Conservation (phyloP, 1,140 invertebrate species). For the Sycophila sp. region DNA sequence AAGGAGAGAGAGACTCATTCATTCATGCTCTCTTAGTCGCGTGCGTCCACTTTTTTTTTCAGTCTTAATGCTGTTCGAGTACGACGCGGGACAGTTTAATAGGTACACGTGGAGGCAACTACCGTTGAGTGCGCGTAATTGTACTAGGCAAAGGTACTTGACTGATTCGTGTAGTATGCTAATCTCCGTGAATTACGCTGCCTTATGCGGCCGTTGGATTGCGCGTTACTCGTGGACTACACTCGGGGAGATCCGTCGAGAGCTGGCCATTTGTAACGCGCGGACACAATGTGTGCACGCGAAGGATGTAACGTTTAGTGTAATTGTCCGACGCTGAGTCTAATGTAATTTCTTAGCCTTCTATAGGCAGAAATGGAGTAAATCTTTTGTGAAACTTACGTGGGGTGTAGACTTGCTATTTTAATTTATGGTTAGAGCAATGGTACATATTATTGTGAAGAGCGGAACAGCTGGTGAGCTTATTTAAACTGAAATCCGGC, state of each 20-base stretch:
- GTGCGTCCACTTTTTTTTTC: not conserved
- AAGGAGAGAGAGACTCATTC: not conserved
- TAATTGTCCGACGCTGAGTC: not conserved
- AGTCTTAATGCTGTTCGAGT: too few species aligned
- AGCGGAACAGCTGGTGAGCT: too few species aligned
- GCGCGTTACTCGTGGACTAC: too few species aligned
- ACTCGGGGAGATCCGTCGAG: too few species aligned
- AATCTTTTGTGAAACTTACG: too few species aligned
- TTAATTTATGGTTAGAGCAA: too few species aligned
- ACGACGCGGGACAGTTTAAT: not conserved
- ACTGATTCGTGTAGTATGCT: constrained; percentile 7
- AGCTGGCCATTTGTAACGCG: not conserved
- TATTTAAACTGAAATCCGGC: too few species aligned
- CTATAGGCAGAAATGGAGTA: too few species aligned
- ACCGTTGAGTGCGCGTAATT: not conserved
- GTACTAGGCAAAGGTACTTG: not conserved
- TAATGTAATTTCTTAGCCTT: too few species aligned
- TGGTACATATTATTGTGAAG: too few species aligned
- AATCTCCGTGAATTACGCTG: not conserved
- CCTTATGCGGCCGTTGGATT: not conserved
- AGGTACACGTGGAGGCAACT: not conserved
- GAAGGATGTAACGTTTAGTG: not conserved
- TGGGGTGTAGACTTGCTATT: too few species aligned
- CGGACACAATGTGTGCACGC: not conserved
- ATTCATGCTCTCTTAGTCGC: too few species aligned